Base-by-base conservation (phyloP, 2,888 invertebrate genomes). In the Leptinotarsa juncta region DNA sequence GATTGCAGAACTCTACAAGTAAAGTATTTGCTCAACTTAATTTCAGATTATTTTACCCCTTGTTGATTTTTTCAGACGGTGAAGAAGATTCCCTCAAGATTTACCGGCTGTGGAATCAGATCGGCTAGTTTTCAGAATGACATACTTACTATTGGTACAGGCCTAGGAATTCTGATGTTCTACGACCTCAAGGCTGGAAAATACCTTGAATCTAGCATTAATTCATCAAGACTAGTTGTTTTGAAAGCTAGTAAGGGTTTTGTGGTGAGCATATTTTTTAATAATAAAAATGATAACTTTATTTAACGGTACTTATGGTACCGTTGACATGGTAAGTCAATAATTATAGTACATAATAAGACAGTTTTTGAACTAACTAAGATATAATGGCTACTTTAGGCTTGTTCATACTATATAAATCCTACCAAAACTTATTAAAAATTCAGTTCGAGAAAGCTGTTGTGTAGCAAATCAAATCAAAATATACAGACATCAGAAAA, bases 81-180 rank as follows among this genome's bases (percentile, higher is more conserved):
- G 0, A 93, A 93, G 88, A 95, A 94, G 88, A 93, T 96, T 67
- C 93, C 94, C 0, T 95, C 95, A 12, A 92, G 96, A 42, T 96
- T 96, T 88, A 95, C 95, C 83, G 97, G 97, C 32, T 96, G 96
- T 89, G 97, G 97, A 50, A 95, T 97, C 80, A 91, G 97, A 65
- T 97, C 97, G 0, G 94, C 97, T 50, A 95, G 95, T 88, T 98
- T 98, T 88, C 93, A 95, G 82, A 96, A 95, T 0, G 93, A 97
- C 83, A 92, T 97, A 82, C 90, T 98, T 78, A 97, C 98, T 3
- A 95, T 98, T 79, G 98, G 98, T 20, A 98, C 97, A 0, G 97
- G 97, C 0, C 90, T 96, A 26, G 97, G 98, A 20, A 92, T 95
- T 89, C 89, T 98, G 2, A 93, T 97, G 91, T 98, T 98, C 89